Percentiles rank a stretch among this genome's conserved stretches.
phyloP scores from a whole-genome alignment of 2,888 invertebrate genomes.

The Eledona agricola region DNA sequence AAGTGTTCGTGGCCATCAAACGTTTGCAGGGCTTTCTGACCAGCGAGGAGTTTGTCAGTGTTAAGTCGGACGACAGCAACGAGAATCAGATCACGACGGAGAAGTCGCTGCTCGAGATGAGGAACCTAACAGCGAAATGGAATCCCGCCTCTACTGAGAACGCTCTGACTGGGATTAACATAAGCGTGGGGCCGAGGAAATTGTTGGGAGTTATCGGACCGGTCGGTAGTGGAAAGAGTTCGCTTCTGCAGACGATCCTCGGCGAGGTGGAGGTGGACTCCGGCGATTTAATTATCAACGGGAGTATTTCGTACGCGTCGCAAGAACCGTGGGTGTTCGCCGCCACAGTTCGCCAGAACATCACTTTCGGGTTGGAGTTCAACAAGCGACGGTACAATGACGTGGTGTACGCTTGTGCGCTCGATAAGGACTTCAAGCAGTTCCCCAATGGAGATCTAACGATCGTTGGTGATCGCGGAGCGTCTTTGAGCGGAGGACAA shows the following conservation, averaged over 20 bases:
- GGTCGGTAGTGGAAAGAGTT: slow-evolving; percentile 72
- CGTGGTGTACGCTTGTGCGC: slow-evolving; percentile 73
- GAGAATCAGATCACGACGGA: slow-evolving; percentile 37
- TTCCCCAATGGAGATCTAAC: slow-evolving; percentile 77
- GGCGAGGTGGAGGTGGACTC: slow-evolving; percentile 68
- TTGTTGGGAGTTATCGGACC: slow-evolving; percentile 68
- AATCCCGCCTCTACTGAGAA: slow-evolving; percentile 52
- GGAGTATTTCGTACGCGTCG: slow-evolving; percentile 76
- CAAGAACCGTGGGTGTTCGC: slow-evolving; percentile 89
- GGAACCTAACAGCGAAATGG: slow-evolving; percentile 58
- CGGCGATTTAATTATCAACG: slow-evolving; percentile 73
- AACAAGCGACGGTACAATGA: slow-evolving; percentile 68
- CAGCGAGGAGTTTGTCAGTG: slow-evolving; percentile 55
- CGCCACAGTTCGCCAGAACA: slow-evolving; percentile 82
- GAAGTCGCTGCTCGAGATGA: slow-evolving; percentile 44
- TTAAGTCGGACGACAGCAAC: slow-evolving; percentile 47
- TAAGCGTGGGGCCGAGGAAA: slow-evolving; percentile 52
- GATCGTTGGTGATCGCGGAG: slow-evolving; percentile 82
- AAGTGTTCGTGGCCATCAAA: slow-evolving; percentile 62
- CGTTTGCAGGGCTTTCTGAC: slow-evolving; percentile 60
- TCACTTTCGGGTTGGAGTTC: slow-evolving; percentile 79
- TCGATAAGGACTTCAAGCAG: slow-evolving; percentile 78
- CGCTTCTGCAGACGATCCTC: slow-evolving; percentile 76
- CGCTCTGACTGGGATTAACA: slow-evolving; percentile 53
- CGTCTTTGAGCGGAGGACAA: slow-evolving; percentile 84